Evolutionary conservation across 2,888 invertebrate genomes (phyloP).

Genomic region (Callyntrura sp.): DNA sequence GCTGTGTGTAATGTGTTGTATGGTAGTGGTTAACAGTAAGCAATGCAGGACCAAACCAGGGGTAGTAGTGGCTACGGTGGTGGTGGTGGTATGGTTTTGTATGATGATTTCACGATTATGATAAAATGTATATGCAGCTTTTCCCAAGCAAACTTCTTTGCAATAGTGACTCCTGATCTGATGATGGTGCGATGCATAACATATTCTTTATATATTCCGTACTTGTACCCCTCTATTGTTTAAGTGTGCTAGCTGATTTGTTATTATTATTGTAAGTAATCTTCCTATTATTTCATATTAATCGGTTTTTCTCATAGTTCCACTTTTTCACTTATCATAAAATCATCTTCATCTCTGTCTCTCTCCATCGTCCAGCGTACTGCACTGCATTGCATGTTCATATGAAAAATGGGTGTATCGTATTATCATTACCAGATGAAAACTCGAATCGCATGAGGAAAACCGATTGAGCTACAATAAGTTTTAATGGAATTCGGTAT

Average conservation of each 20-base stretch:
- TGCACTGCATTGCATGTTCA: too few species aligned
- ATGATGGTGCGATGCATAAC: too few species aligned
- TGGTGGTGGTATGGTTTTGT: too few species aligned
- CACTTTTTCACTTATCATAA: constrained; percentile 20
- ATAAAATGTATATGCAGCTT: not conserved
- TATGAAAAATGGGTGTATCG: not conserved
- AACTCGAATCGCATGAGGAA: not conserved
- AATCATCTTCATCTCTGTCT: constrained; percentile 7
- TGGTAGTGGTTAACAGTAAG: not conserved
- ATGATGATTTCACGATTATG: not conserved
- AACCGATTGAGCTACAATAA: not conserved
- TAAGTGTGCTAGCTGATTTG: not conserved
- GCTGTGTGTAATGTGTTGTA: not conserved
- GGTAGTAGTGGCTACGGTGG: not conserved
- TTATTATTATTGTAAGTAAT: not conserved
- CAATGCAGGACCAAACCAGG: not conserved
- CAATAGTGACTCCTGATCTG: not conserved
- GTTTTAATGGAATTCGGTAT: not conserved
- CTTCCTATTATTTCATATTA: not conserved
- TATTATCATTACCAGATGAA: not conserved
- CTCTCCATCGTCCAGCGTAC: not conserved
- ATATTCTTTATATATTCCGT: too few species aligned
- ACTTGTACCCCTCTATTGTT: too few species aligned
- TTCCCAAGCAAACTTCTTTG: not conserved
- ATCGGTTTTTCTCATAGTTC: not conserved